phyloP scores from a whole-genome alignment of 2,113 vertebrate species.

The Periophthalmus modestus region DNA sequence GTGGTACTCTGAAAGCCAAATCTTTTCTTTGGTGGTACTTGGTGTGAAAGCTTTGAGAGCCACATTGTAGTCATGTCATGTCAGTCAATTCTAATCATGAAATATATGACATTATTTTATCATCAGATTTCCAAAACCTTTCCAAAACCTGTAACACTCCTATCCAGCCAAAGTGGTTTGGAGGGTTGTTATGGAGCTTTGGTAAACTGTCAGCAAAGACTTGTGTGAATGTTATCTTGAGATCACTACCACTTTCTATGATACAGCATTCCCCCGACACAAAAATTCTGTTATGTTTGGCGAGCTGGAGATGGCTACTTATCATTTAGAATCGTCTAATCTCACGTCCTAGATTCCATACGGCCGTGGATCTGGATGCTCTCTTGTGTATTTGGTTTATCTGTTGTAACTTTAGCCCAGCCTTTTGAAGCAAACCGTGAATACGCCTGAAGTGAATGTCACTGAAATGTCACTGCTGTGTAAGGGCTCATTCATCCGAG shows the following conservation, averaged over 20 bases:
- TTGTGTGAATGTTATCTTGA: not conserved
- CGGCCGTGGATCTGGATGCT: conserved; percentile 12
- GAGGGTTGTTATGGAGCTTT: not conserved
- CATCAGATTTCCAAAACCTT: no score
- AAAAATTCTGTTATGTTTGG: not conserved
- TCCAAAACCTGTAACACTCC: no score
- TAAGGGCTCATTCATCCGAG: conserved; percentile 67
- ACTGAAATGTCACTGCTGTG: conserved; percentile 71
- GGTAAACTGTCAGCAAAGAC: not conserved
- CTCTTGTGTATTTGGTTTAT: conserved; percentile 56
- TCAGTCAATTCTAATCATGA: no score
- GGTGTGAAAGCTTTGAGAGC: no score
- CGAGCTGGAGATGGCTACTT: not conserved
- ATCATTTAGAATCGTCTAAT: not conserved
- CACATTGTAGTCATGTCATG: no score
- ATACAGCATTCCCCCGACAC: not conserved
- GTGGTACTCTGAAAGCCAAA: no score
- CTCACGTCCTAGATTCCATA: conserved; percentile 19
- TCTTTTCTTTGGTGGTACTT: no score
- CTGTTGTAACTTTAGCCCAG: conserved; percentile 62
- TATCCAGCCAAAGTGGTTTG: no score
- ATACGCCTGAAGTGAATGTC: conserved; percentile 68
- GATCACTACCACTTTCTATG: not conserved
- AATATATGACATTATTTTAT: no score
- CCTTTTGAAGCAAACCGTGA: conserved; percentile 69